Conservation (phyloP, 2,888 invertebrate species). For the Chalcosyrphus nemorum region DNA sequence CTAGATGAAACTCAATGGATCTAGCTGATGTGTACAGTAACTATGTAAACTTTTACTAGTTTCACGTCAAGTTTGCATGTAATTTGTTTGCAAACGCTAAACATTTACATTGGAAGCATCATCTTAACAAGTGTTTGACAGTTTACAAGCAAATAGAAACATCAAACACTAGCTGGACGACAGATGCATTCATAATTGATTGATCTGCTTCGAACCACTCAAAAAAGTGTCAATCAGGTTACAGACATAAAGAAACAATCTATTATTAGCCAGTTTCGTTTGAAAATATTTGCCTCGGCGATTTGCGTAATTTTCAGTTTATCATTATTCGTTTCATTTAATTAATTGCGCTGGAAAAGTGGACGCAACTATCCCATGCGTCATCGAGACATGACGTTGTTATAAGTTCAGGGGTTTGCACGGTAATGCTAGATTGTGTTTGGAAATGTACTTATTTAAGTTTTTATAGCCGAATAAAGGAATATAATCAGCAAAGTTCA, state of each 20-base stretch:
- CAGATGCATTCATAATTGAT: neutral
- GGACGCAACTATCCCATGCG: neutral
- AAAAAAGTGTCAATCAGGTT: neutral
- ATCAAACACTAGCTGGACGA: neutral
- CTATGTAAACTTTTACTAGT: neutral
- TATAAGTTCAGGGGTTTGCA: conserved; percentile 6
- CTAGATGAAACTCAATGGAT: neutral
- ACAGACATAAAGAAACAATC: neutral
- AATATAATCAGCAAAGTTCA: neutral
- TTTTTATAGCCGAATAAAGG: neutral
- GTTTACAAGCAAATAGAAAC: neutral
- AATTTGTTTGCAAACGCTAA: conserved; percentile 16
- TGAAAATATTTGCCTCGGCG: too few relatives aligned
- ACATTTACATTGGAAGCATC: conserved; percentile 10
- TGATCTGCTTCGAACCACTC: neutral
- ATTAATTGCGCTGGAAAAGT: neutral
- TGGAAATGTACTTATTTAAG: neutral
- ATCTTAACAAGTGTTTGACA: conserved; percentile 2
- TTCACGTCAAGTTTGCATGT: neutral
- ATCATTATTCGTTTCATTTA: conserved; percentile 1
- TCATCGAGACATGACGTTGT: conserved; percentile 11
- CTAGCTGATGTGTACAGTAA: neutral
- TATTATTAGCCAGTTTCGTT: neutral
- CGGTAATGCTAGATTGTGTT: neutral
- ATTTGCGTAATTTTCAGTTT: conserved; percentile 20